These are phyloP conservation scores for Tenebrio molitor DNA, from an alignment of 1,140 invertebrate species.

Conservation along the genomic window DNA sequence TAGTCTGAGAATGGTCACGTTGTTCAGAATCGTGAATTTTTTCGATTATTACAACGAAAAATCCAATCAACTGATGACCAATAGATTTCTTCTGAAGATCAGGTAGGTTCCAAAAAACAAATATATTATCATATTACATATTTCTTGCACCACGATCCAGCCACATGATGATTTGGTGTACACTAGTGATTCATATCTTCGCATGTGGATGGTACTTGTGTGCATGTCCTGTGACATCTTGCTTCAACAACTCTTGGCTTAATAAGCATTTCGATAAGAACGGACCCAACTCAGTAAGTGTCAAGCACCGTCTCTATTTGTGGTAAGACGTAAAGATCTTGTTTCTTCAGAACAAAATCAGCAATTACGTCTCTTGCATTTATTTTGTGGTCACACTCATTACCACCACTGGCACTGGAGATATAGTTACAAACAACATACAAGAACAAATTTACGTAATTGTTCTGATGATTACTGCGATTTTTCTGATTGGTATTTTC, in stretches of 20 bases:
- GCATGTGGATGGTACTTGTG: constrained; percentile 49
- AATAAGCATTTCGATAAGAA: constrained; percentile 19
- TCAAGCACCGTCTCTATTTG: background rate
- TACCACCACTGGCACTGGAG: constrained; percentile 67
- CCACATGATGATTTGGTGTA: too few relatives aligned
- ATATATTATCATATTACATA: background rate
- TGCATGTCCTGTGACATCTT: constrained; percentile 44
- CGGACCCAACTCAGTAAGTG: background rate
- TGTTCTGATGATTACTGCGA: constrained; percentile 66
- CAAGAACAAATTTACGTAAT: constrained; percentile 68
- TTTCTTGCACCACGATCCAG: background rate
- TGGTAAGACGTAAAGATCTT: background rate
- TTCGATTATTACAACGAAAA: constrained; percentile 66
- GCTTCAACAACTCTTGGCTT: constrained; percentile 41
- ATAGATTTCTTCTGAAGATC: constrained; percentile 66
- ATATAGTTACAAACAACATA: constrained; percentile 66
- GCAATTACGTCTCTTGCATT: constrained; percentile 65
- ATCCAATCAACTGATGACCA: constrained; percentile 65
- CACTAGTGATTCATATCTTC: constrained; percentile 40
- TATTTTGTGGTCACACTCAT: constrained; percentile 68
- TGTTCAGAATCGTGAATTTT: constrained; percentile 66
- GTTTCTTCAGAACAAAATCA: constrained; percentile 65
- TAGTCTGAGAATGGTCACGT: constrained; percentile 65
- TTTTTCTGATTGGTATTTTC: constrained; percentile 68
- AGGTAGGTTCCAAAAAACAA: constrained; percentile 59